Base-by-base conservation (phyloP, 35 echinoderm and acorn worm species). In the Apostichopus parvimensis region DNA sequence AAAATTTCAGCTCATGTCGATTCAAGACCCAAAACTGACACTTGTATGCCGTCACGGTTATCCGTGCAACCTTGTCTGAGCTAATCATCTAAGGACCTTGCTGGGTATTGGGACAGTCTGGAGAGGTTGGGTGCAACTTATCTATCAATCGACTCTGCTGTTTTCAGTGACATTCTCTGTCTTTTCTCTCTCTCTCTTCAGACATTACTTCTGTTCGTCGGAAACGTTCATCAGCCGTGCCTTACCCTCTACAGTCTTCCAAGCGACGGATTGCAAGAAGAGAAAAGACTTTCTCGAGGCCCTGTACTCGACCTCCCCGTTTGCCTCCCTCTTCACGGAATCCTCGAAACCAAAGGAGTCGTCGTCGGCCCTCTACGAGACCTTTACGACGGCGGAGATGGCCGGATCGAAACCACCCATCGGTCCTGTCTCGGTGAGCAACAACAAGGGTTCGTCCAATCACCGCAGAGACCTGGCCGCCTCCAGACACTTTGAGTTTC, bases 261-360 rank as follows among this genome's bases (percentile, higher is more conserved):
- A 94, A 79, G n/a, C 83, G 1, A 92, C 66, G 87, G 84, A 89
- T 85, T 78, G 87, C n/a, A 87, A 75, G 34, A 84, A 89, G 73
- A 21, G 85, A 5, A 96, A 87, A 87, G 93, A 91, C 62, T 99
- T 99, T 68, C 85, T 99, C 6, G 91, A 99, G 45, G 76, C 95
- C 10, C 79, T 99, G 9, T 99, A 94, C 77, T 96, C 97, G 53
- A 94, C 93, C 34, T 91, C 97, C 13, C 97, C 97, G 4, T 99
- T 99, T 94, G 89, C 87, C 70, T 96, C 97, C 20, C 87, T 99
- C 10, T 99, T 99, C 28, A 91, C 64, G 11, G 86, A 96, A 54
- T 52, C 86, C 14, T 24, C 86, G 13, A 21, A 73, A 8, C 8
- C 60, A 6, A 2, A 4, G 58, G 21, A 21, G 15, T 22, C 17